Evolutionary conservation across 2,113 vertebrate species (phyloP), one percentile per base, ranked within the genome.

Genomic region (Brachyhypopomus gauderio): DNA sequence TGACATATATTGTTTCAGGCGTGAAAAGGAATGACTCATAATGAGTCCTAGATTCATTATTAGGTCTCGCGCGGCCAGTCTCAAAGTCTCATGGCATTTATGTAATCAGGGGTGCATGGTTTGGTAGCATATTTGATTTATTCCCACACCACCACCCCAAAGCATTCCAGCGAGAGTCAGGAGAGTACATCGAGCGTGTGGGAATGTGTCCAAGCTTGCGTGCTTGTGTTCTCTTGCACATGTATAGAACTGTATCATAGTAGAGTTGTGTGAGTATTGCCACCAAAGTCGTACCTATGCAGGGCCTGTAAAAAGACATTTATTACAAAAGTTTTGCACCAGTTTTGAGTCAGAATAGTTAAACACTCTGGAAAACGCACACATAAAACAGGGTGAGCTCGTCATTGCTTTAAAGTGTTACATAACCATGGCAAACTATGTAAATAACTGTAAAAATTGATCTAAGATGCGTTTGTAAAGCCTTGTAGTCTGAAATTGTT

Each of bases 121-220:
- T 77, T 56, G 30, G 56, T n/a, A 4, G 52, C 14, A 36, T 69
- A 27, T 12, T 34, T 4, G 48, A n/a, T 67, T 25, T 30, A 1
- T n/a, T 16, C 27, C 17, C 72, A 56, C 23, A 76, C 20, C 14
- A 72, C 25, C 36, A 41, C 30, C 62, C 52, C 22, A 69, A 66
- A 58, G 56, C 84, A 85, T 85, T 85, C 84, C 84, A 82, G 34
- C 70, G 52, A 55, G 55, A 36, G 52, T 66, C 22, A 63, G 36
- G 73, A 60, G 23, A 34, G 60, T 48, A 41, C 5, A 23, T 27
- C 38, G 23, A 30, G 63, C 34, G 52, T 59, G 36, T 48, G n/a
- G n/a, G 63, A 23, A 23, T 16, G 0, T n/a, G 17, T 52, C 38
- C 56, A 27, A 36, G 27, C 52, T 36, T 69, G 27, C 66, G 14